A percentile compares a stretch with the other conserved stretches of the same genome.
Conservation (phyloP, 2,113 vertebrate genomes). For the Verasper variegatus region DNA sequence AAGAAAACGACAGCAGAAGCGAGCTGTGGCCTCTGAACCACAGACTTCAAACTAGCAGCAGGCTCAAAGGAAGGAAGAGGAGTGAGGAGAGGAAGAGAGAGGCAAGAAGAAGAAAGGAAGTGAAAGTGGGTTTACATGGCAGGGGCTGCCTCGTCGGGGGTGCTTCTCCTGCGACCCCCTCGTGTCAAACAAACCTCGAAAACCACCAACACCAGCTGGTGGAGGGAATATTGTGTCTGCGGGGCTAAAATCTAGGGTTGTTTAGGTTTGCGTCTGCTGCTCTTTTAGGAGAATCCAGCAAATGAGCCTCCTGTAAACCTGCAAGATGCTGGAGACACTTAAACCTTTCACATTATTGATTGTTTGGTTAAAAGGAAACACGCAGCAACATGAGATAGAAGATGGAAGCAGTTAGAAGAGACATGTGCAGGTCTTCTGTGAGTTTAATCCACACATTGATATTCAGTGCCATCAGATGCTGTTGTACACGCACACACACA, state of each 20-base stretch:
- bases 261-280: too few species aligned
- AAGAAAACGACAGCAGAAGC: background rate
- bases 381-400: background rate
- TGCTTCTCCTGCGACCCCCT: constrained; percentile 19
- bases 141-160: background rate
- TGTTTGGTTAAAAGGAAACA: background rate
- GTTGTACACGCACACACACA: background rate
- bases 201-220: background rate
- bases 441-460: constrained; percentile 59
- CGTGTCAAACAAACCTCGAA: constrained; percentile 10
- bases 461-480: constrained; percentile 61
- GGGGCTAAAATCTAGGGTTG: background rate
- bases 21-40: constrained; percentile 14
- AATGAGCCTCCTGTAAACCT: too few species aligned
- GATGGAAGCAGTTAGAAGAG: constrained; percentile 7
- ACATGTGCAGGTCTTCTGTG: constrained; percentile 22
- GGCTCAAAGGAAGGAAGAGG: background rate
- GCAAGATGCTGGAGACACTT: too few species aligned
- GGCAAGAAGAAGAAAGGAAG: constrained; percentile 5
- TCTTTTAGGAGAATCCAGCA: too few species aligned
- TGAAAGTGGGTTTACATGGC: constrained; percentile 5
- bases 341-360: background rate
- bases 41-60: constrained; percentile 14
- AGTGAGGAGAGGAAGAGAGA: background rate
- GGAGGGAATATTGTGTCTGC: constrained; percentile 1